phyloP scores from a whole-genome alignment of 2,888 invertebrate genomes.

The Diloba caeruleocephala region DNA sequence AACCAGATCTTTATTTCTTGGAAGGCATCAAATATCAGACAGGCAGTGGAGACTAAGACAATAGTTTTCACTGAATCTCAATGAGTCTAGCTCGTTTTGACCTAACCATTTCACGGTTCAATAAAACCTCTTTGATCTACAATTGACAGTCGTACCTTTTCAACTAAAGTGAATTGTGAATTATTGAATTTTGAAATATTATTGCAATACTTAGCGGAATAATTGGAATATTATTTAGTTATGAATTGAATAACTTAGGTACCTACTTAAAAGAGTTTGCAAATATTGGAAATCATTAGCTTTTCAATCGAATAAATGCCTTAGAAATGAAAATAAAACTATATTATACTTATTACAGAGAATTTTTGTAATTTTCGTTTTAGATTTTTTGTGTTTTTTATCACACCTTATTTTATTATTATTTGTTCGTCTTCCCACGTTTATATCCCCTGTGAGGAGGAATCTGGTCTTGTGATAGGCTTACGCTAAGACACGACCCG shows the following conservation, averaged over 20 bases:
- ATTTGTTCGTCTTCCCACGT: too few relatives aligned
- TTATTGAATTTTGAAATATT: slow-evolving; percentile 15
- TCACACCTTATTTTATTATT: too few relatives aligned
- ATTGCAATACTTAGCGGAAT: slow-evolving; percentile 10
- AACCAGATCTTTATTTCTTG: slow-evolving; percentile 30
- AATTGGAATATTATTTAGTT: slow-evolving; percentile 2
- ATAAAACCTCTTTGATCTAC: slow-evolving; percentile 22
- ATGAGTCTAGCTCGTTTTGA: slow-evolving; percentile 21
- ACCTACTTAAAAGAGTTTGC: too few relatives aligned
- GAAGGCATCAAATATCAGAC: slow-evolving; percentile 30
- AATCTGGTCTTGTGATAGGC: too few relatives aligned
- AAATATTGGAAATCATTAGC: too few relatives aligned
- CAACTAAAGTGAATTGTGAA: slow-evolving; percentile 20
- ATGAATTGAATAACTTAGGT: neutral
- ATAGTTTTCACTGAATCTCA: slow-evolving; percentile 40
- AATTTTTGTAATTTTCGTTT: too few relatives aligned
- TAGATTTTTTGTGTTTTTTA: too few relatives aligned
- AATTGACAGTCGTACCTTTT: slow-evolving; percentile 28
- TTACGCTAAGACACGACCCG: too few relatives aligned
- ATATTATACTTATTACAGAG: too few relatives aligned
- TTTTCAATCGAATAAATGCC: too few relatives aligned
- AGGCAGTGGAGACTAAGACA: slow-evolving; percentile 28
- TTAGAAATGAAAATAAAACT: too few relatives aligned
- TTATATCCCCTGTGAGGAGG: too few relatives aligned
- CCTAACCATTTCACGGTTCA: slow-evolving; percentile 33